These are phyloP conservation scores for Leptoclinus maculatus DNA, from an alignment of 2,797 vertebrate species.

Conservation along the genomic window DNA sequence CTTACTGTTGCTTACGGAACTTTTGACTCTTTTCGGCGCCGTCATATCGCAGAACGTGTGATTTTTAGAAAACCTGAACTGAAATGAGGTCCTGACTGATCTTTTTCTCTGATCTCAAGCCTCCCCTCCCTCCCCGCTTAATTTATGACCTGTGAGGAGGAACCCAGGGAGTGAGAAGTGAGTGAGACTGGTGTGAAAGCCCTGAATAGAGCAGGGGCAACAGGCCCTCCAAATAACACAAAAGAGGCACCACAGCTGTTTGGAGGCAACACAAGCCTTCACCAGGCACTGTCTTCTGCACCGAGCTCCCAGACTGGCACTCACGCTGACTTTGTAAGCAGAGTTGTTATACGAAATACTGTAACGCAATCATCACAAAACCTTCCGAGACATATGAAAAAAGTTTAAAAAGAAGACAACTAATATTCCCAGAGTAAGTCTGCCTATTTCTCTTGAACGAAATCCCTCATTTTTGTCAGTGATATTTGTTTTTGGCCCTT, in stretches of 20 bases:
- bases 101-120: conserved; percentile 72
- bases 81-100: conserved; percentile 78
- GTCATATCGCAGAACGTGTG: conserved; percentile 47
- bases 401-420: conserved; percentile 24
- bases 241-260: conserved; percentile 82
- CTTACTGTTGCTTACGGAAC: conserved; percentile 19
- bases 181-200: conserved; percentile 86
- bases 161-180: conserved; percentile 85
- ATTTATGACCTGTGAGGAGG: conserved; percentile 86
- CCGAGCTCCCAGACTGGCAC: conserved; percentile 66
- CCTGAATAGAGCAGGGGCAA: conserved; percentile 84
- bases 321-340: conserved; percentile 64
- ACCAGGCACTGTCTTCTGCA: conserved; percentile 60
- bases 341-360: conserved; percentile 50
- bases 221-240: conserved; percentile 82
- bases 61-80: conserved; percentile 55
- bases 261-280: conserved; percentile 75
- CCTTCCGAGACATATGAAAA: conserved; percentile 1
- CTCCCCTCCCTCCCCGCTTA: conserved; percentile 73
- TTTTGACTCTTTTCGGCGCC: conserved; percentile 33
- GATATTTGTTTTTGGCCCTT: conserved; percentile 12
- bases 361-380: conserved; percentile 53
- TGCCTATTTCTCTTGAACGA: not conserved
- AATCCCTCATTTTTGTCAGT: conserved; percentile 11
- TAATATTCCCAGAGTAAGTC: not conserved